Base-by-base conservation (phyloP, 2,888 invertebrate species). In the Trachelus stipa region DNA sequence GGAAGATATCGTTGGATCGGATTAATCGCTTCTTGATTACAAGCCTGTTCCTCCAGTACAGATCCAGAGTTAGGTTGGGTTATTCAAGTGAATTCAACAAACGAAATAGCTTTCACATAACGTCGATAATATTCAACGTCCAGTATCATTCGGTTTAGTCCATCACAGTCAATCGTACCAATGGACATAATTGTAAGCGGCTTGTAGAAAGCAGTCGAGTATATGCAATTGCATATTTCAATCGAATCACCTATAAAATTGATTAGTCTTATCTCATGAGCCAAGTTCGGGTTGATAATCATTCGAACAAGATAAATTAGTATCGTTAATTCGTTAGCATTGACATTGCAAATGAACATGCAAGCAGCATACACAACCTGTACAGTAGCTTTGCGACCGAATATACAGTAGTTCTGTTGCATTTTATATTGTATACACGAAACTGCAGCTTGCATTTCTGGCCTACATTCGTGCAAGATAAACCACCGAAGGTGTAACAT, bases 401-500 rank as follows among this genome's bases (percentile, higher is more conserved):
- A 23, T 56, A 31, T 31, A 31, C 71, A 71, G 34, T 33, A 11
- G 1, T 33, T 31, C 12, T 2, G 71, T 34, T 56, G 56, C 56
- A 56, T 2, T 23, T 23, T 9, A 23, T 71, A 33, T 71, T 31
- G 11, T 12, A 34, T 33, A 33, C 31, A 6, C 69, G 69, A 31
- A 30, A 30, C 69, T 69, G 30, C 71, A 71, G 23, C 56, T 56
- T 56, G 56, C 71, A 71, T 71, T 71, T 34, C 12, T 34, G 71
- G 9, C 71, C 71, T 71, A 35, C 35, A 75, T 56, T 30, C 34
- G 15, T 35, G 12, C 71, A 12, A 76, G 68, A 78, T 76, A 73
- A 76, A 73, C 79, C 69, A 71, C 11, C 75, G 74, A 79, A 71
- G 71, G 71, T 71, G 30, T 77, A 80, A 75, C 79, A 77, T 77